Evolutionary conservation across 2,888 invertebrate species (phyloP).

Genomic region (Parnassius mnemosyne): DNA sequence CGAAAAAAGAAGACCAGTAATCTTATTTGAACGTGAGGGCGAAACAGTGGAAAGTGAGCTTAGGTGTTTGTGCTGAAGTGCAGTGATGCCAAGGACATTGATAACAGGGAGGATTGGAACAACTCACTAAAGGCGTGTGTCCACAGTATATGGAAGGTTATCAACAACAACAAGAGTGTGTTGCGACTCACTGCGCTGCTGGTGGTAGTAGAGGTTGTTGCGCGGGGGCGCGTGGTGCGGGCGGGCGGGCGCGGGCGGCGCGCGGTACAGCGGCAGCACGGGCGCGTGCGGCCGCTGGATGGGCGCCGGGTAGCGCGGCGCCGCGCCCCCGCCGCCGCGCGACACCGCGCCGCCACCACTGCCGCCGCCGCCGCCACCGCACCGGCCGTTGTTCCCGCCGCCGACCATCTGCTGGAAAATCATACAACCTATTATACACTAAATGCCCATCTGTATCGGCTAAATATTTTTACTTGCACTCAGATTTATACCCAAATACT

Average conservation of each 20-base stretch:
- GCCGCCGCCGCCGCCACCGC: constrained; percentile 59
- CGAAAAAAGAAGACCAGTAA: too few species aligned
- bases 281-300: constrained; percentile 78
- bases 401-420: constrained; percentile 54
- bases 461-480: too few species aligned
- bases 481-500: too few species aligned
- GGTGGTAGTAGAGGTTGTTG: constrained; percentile 68
- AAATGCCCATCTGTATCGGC: too few species aligned
- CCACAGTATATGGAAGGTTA: too few species aligned
- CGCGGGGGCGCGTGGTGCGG: constrained; percentile 52
- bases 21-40: too few species aligned
- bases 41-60: too few species aligned
- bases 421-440: too few species aligned
- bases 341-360: constrained; percentile 47
- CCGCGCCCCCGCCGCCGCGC: constrained; percentile 48
- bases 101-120: background rate
- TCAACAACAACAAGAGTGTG: background rate
- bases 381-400: constrained; percentile 61
- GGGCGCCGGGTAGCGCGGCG: constrained; percentile 78
- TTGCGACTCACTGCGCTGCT: constrained; percentile 69
- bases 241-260: constrained; percentile 47
- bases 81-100: background rate
- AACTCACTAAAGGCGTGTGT: background rate
- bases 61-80: too few species aligned
- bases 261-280: constrained; percentile 62